Base-by-base conservation (phyloP, 2,888 invertebrate genomes). In the Germaria angustata region DNA sequence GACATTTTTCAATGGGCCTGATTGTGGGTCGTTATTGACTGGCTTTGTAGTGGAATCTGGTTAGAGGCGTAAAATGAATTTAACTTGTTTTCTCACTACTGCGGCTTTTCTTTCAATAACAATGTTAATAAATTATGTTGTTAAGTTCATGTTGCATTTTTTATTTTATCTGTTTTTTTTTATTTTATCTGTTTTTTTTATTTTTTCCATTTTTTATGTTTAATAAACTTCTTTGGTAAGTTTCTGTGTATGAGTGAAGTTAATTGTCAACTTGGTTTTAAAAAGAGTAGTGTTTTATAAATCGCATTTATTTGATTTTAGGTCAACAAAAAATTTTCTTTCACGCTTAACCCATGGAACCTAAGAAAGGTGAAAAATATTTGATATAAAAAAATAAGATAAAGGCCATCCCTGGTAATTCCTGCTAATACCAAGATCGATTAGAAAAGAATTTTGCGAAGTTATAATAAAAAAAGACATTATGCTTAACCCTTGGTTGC, bases 51-150 rank as follows among this genome's bases (percentile, higher is more conserved):
- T 24, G 39, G 41, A 4, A 5, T 34, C 8, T 39, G 57, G 65
- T 75, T 15, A 75, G 41, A 68, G 77, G 68, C 49, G 68, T 69
- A 79, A 66, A 79, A 78, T 75, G 82, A 61, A 77, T 77, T 77
- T 79, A 53, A 79, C 82, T 79, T 75, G 66, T 76, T 76, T 82
- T 78, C 57, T 68, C 61, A 79, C 82, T 82, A 61, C 75, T 78
- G 78, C 46, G 81, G 81, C 81, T 82, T 82, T 78, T 71, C 82
- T 71, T 79, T 79, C 71, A 71, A 76, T 82, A 82, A 82, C 71
- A 76, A n/a, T 79, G 71, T 82, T 79, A 82, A 82, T 79, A 82
- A 82, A 82, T 75, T 82, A 76, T 66, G 59, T 79, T 66, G 79
- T 72, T 77, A 77, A 68, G 51, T 53, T 61, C 61, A 34, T 39